phyloP scores from a whole-genome alignment of 2,113 vertebrate species.

The Pithys albifrons region DNA sequence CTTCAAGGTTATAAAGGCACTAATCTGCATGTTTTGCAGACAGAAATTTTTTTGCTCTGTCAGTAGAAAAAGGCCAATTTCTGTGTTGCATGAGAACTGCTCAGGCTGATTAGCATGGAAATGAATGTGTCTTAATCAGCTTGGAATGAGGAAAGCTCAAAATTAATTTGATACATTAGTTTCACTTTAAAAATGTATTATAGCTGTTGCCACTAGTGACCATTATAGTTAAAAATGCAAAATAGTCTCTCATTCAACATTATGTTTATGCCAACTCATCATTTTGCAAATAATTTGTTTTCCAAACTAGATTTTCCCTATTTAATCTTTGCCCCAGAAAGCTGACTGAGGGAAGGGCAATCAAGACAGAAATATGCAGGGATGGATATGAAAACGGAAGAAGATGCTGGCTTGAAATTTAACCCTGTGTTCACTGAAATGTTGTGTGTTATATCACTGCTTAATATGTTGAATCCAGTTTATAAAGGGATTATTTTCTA shows the following conservation, averaged over 20 bases:
- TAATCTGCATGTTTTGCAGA: not conserved
- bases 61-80: not conserved
- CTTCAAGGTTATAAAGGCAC: not conserved
- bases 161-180: conserved; percentile 57
- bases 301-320: not conserved
- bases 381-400: not conserved
- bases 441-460: not conserved
- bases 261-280: not conserved
- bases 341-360: not conserved
- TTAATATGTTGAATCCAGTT: not conserved
- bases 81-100: not conserved
- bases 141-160: conserved; percentile 37
- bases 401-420: conserved; percentile 44
- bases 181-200: conserved; percentile 1
- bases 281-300: not conserved
- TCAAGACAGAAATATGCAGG: not conserved
- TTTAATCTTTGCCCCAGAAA: conserved; percentile 28
- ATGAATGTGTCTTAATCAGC: conserved; percentile 63
- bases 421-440: not conserved
- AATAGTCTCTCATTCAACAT: not conserved
- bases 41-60: not conserved
- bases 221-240: conserved; percentile 29
- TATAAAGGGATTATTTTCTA: not conserved
- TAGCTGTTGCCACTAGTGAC: conserved; percentile 14
- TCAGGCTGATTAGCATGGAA: conserved; percentile 59